Conservation (phyloP, 1,140 invertebrate species). For the Aphaenogaster floridana region DNA sequence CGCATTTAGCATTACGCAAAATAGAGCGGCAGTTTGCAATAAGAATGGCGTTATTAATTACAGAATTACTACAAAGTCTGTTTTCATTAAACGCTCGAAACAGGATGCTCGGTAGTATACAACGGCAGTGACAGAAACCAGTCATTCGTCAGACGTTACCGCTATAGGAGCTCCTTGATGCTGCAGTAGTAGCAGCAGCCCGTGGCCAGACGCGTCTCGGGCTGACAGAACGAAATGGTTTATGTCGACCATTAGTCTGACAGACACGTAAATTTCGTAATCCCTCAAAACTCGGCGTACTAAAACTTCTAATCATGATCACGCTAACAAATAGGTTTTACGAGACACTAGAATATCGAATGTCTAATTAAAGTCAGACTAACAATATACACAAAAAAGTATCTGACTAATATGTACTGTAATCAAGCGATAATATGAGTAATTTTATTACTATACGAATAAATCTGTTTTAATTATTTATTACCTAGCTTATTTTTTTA, state of each 20-base stretch:
- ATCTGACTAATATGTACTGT: not conserved
- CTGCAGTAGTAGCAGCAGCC: slow-evolving; percentile 34
- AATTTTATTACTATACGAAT: not conserved
- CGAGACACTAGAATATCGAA: not conserved
- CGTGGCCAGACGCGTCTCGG: slow-evolving; percentile 33
- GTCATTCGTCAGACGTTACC: slow-evolving; percentile 70
- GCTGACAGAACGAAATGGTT: slow-evolving; percentile 66
- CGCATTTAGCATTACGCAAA: not conserved
- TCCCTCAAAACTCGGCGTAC: slow-evolving; percentile 9
- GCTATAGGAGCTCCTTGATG: slow-evolving; percentile 29
- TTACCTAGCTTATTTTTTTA: not conserved
- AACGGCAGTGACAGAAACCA: slow-evolving; percentile 69
- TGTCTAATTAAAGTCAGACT: not conserved
- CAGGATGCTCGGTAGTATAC: not conserved
- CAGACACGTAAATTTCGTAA: slow-evolving; percentile 24
- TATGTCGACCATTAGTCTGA: slow-evolving; percentile 73
- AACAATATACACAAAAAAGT: not conserved
- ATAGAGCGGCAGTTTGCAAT: not conserved
- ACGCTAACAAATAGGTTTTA: not conserved
- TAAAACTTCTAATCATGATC: not conserved
- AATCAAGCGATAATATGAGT: not conserved
- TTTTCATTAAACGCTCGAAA: slow-evolving; percentile 31
- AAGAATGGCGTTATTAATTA: slow-evolving; percentile 62
- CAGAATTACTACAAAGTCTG: not conserved
- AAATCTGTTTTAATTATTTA: not conserved